Conservation (phyloP, 2,113 vertebrate genomes). For the Lichenostomus cassidix region DNA sequence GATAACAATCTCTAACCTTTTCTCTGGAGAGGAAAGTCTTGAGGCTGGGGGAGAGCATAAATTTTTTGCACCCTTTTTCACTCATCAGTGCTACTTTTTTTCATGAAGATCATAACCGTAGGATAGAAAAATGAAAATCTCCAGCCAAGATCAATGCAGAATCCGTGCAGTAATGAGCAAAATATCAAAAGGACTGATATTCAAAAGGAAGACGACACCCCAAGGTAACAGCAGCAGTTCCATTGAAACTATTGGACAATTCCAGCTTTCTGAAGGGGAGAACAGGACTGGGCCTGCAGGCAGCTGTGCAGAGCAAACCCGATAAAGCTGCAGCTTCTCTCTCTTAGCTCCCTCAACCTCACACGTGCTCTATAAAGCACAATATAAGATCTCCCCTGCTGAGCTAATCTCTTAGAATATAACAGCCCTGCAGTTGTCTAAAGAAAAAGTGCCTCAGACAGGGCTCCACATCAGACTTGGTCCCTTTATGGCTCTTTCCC, state of each 20-base stretch:
- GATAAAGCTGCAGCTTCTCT: not conserved
- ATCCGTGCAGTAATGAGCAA: not conserved
- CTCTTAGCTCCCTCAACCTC: not conserved
- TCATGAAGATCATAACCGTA: not conserved
- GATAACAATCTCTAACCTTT: not conserved
- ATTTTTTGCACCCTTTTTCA: not conserved
- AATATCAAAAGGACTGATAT: not conserved
- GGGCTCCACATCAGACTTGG: not conserved
- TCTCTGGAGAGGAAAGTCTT: not conserved
- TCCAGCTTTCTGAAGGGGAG: not conserved
- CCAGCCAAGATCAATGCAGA: not conserved
- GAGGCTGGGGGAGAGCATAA: not conserved
- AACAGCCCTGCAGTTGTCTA: conserved; percentile 6
- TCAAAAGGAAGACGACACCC: not conserved
- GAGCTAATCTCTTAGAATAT: not conserved
- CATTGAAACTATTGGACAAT: not conserved
- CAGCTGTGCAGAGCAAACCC: not conserved
- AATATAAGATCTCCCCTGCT: not conserved
- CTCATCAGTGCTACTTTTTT: not conserved
- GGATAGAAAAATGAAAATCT: not conserved
- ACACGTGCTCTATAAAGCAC: not conserved
- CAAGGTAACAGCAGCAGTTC: not conserved
- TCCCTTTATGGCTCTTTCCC: not conserved
- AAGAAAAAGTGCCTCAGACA: conserved; percentile 7
- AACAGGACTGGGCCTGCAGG: not conserved